A percentile compares a stretch with the other conserved stretches of the same genome.
Evolutionary conservation across 2,888 invertebrate genomes (phyloP).

Genomic region (Therioaphis trifolii): DNA sequence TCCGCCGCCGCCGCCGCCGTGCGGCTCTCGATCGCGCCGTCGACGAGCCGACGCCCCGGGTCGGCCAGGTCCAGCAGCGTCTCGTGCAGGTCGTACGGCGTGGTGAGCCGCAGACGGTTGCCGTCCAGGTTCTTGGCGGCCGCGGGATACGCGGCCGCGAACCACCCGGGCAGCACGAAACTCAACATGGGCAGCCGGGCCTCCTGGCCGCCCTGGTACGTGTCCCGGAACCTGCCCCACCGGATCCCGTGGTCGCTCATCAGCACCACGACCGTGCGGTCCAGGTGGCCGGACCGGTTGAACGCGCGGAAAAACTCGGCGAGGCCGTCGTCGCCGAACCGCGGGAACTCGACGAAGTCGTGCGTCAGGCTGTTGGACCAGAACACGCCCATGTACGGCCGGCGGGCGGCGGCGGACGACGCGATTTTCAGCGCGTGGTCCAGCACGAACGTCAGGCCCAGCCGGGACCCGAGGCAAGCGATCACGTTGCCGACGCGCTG

Average conservation of each 20-base stretch:
- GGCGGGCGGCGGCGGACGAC: constrained; percentile 72
- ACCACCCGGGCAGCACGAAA: constrained; percentile 78
- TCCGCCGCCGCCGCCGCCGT: constrained; percentile 67
- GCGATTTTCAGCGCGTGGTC: constrained; percentile 78
- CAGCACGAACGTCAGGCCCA: constrained; percentile 78
- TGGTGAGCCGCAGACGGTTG: constrained; percentile 80
- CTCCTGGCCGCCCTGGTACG: constrained; percentile 88
- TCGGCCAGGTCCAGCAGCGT: constrained; percentile 79
- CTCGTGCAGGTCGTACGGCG: constrained; percentile 85
- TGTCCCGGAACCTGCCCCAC: constrained; percentile 84
- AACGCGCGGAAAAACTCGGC: constrained; percentile 73
- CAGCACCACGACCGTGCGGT: constrained; percentile 77
- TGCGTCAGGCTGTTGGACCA: constrained; percentile 88
- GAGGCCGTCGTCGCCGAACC: constrained; percentile 78
- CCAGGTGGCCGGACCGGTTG: constrained; percentile 72
- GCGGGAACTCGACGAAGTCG: constrained; percentile 84
- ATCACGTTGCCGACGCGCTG: constrained; percentile 74
- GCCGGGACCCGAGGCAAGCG: constrained; percentile 78
- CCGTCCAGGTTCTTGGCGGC: constrained; percentile 75
- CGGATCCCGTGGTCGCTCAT: constrained; percentile 89
- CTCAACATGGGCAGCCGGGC: constrained; percentile 87
- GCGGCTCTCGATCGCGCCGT: constrained; percentile 66
- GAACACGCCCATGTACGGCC: constrained; percentile 82
- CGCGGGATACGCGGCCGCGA: constrained; percentile 74
- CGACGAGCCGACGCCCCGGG: constrained; percentile 70